These are phyloP conservation scores for Marasmarcha lunaedactyla DNA, from an alignment of 2,888 invertebrate species.

Conservation along the genomic window DNA sequence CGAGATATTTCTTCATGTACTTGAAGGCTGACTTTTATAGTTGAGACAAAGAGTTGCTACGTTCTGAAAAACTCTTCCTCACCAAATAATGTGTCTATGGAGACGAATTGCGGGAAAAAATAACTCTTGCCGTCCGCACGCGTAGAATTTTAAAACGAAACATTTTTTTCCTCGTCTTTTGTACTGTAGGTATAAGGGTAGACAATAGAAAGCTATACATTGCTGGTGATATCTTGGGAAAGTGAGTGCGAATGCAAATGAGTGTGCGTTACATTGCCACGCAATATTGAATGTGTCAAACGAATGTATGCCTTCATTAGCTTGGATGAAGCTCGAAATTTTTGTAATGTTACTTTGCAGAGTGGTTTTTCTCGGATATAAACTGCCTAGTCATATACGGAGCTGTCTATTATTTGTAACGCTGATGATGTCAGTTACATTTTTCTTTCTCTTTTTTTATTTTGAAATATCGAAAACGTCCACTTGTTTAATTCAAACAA, in stretches of 20 bases:
- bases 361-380: too few species aligned
- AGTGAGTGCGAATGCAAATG: conserved; percentile 61
- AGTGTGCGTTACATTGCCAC: conserved; percentile 24
- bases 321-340: too few species aligned
- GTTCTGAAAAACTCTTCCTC: conserved; percentile 64
- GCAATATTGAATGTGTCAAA: conserved; percentile 1
- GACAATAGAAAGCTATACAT: conserved; percentile 55
- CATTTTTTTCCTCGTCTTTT: conserved; percentile 35
- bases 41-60: conserved; percentile 63
- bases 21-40: conserved; percentile 54
- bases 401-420: too few species aligned
- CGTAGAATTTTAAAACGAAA: conserved; percentile 53
- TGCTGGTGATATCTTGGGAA: conserved; percentile 48
- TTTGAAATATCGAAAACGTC: too few species aligned
- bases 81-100: conserved; percentile 68
- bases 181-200: conserved; percentile 54
- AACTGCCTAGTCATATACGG: too few species aligned
- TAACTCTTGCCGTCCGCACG: conserved; percentile 23
- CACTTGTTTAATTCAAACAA: too few species aligned
- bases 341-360: too few species aligned
- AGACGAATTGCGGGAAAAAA: conserved; percentile 60
- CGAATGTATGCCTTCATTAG: background rate
- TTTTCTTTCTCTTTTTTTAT: too few species aligned
- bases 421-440: too few species aligned
- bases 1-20: conserved; percentile 43